phyloP scores from a whole-genome alignment of 2,888 invertebrate species.

The Microchrysa polita region DNA sequence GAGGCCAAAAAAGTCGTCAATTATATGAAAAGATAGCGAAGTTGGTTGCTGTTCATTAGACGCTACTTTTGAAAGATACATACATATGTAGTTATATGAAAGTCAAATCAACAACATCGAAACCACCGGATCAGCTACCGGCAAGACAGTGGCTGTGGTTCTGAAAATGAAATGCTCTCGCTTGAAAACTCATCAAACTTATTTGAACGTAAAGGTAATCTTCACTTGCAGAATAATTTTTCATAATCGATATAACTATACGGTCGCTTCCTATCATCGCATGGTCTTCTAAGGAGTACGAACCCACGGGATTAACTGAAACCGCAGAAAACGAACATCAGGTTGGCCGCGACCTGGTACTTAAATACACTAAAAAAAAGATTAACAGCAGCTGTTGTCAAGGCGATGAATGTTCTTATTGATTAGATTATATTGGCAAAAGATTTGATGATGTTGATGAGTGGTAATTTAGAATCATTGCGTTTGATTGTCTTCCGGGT shows the following conservation, averaged over 20 bases:
- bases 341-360: background rate
- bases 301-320: constrained; percentile 1
- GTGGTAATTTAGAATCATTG: too few relatives aligned
- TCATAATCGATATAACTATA: constrained; percentile 34
- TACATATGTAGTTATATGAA: background rate
- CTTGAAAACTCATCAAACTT: constrained; percentile 35
- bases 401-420: background rate
- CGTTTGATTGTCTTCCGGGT: too few relatives aligned
- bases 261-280: too few relatives aligned
- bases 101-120: background rate
- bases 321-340: background rate
- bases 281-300: too few relatives aligned
- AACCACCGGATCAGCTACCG: constrained; percentile 37
- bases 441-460: too few relatives aligned
- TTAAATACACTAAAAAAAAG: too few relatives aligned
- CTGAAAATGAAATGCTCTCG: constrained; percentile 21
- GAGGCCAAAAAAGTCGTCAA: constrained; percentile 12
- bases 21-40: constrained; percentile 26
- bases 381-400: background rate
- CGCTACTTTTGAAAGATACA: constrained; percentile 18
- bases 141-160: constrained; percentile 24
- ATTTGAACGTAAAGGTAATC: constrained; percentile 38
- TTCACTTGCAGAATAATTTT: constrained; percentile 42
- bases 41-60: constrained; percentile 33
- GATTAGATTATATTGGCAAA: too few relatives aligned